phyloP scores from a whole-genome alignment of 2,888 invertebrate species.

The Lepidocyrtinus sp. region DNA sequence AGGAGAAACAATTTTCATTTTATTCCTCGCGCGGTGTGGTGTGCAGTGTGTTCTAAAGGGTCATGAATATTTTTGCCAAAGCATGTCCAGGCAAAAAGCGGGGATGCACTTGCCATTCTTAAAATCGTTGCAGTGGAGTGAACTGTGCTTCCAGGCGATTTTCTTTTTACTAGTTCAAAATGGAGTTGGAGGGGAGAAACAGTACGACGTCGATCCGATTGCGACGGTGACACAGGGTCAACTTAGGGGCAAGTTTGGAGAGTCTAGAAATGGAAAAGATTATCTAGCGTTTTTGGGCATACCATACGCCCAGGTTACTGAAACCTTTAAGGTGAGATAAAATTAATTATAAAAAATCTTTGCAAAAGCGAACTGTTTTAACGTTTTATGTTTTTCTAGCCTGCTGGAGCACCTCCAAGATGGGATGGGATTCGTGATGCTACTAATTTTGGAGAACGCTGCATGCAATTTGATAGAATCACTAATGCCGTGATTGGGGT shows the following conservation, averaged over 20 bases:
- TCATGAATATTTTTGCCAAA: no score
- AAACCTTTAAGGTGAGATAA: slow-evolving; percentile 57
- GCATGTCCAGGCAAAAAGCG: no score
- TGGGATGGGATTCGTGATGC: slow-evolving; percentile 65
- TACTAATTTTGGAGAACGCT: slow-evolving; percentile 51
- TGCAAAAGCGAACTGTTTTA: neutral
- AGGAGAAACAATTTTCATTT: no score
- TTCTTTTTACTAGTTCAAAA: neutral
- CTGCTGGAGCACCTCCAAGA: slow-evolving; percentile 55
- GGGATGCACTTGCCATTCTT: neutral
- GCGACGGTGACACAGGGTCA: slow-evolving; percentile 52
- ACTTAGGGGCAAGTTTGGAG: slow-evolving; percentile 53
- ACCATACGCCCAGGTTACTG: slow-evolving; percentile 53
- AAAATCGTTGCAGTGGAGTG: neutral
- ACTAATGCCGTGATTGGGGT: slow-evolving; percentile 51
- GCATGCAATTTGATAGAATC: slow-evolving; percentile 58
- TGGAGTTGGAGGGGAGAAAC: slow-evolving; percentile 18
- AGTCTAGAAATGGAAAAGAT: slow-evolving; percentile 50
- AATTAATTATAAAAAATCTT: neutral
- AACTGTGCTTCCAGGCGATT: neutral
- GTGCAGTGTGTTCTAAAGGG: neutral
- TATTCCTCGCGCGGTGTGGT: no score
- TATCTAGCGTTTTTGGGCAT: slow-evolving; percentile 60
- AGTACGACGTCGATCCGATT: slow-evolving; percentile 55
- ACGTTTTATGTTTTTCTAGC: slow-evolving; percentile 25